phyloP scores from a whole-genome alignment of 1,140 invertebrate genomes.

The Chironomus striatipennis region DNA sequence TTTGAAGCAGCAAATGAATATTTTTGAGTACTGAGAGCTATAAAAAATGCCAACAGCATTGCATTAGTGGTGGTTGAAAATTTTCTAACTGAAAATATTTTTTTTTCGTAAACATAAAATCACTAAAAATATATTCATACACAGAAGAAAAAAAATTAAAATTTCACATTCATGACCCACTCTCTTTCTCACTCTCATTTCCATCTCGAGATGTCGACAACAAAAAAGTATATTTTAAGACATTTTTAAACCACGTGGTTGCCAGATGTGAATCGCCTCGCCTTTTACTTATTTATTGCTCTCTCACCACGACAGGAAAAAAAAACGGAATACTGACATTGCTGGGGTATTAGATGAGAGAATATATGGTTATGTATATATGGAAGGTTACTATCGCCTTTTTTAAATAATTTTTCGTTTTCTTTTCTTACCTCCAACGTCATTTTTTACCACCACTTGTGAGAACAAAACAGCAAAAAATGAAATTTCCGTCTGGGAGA shows the following conservation, averaged over 20 bases:
- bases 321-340: no score
- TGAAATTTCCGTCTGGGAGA: neutral
- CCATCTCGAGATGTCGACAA: no score
- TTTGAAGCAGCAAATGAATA: neutral
- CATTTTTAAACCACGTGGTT: conserved; percentile 9
- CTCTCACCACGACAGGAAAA: neutral
- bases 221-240: neutral
- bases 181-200: no score
- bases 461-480: neutral
- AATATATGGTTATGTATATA: no score
- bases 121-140: neutral
- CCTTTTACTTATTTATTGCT: neutral
- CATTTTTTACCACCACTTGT: neutral
- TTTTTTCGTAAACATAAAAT: neutral
- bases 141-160: no score
- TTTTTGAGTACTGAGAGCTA: neutral
- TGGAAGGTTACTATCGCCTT: no score
- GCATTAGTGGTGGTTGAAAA: neutral
- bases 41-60: neutral
- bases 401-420: no score
- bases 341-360: neutral
- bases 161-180: no score
- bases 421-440: neutral
- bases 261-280: neutral
- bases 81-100: no score